Evolutionary conservation across 2,797 vertebrate species (phyloP).

Genomic region (Eulemur albifrons): DNA sequence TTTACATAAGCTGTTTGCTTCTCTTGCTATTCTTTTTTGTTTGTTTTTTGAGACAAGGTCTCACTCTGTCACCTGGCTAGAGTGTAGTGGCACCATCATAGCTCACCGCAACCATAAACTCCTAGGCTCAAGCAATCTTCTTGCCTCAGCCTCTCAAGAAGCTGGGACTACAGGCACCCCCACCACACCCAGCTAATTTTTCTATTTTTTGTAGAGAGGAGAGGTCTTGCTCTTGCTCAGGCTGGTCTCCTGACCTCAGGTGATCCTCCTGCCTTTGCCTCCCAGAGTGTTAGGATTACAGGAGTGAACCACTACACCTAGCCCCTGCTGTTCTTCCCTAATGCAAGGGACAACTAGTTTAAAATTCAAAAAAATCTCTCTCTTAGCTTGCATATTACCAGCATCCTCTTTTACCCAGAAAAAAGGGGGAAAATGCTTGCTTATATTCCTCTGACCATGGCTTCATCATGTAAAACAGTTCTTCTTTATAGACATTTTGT

Average conservation of each 20-base stretch:
- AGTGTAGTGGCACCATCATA: no score
- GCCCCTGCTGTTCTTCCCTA: not conserved
- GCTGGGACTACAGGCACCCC: not conserved
- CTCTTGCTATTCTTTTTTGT: not conserved
- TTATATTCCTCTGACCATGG: not conserved
- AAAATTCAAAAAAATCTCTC: constrained; percentile 1
- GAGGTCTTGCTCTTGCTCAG: not conserved
- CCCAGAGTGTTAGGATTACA: not conserved
- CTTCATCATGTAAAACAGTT: constrained; percentile 20
- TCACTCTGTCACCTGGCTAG: not conserved
- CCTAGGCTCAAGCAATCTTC: not conserved
- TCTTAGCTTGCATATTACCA: constrained; percentile 19
- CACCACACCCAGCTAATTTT: not conserved
- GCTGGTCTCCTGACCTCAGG: not conserved
- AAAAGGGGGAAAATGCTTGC: not conserved
- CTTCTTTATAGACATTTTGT: constrained; percentile 26
- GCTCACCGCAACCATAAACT: not conserved
- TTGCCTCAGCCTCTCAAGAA: not conserved
- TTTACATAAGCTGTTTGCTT: not conserved
- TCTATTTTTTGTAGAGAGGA: not conserved
- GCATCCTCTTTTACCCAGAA: not conserved
- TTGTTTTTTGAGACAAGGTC: not conserved
- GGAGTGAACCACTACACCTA: not conserved
- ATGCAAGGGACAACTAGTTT: not conserved
- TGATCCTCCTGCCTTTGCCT: not conserved